Evolutionary conservation across 2,797 vertebrate genomes (phyloP).

Genomic region (Catharus ustulatus): DNA sequence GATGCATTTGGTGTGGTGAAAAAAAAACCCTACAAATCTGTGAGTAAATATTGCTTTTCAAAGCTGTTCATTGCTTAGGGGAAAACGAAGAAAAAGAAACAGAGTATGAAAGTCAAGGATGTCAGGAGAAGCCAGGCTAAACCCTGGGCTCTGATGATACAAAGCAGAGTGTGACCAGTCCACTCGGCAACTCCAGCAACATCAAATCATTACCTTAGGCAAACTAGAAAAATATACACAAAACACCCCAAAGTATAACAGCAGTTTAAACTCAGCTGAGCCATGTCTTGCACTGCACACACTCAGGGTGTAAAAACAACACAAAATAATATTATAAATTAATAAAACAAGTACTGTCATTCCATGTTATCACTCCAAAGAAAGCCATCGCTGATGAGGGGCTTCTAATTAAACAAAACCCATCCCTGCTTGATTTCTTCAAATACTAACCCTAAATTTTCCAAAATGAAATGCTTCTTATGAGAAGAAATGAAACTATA

Average conservation of each 20-base stretch:
- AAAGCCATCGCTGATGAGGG: background rate
- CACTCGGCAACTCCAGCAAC: background rate
- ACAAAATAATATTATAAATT: background rate
- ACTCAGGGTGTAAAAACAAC: background rate
- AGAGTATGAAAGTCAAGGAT: background rate
- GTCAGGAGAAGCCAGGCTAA: background rate
- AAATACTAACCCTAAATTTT: background rate
- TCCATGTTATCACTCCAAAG: background rate
- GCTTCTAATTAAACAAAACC: background rate
- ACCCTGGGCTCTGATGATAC: background rate
- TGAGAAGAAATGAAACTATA: background rate
- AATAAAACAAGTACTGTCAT: background rate
- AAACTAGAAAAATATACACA: background rate
- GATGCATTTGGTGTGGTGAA: background rate
- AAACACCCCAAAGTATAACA: fast-evolving
- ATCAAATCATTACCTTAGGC: background rate
- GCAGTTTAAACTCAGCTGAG: background rate
- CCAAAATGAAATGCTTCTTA: background rate
- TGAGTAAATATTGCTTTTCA: background rate
- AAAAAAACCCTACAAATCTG: background rate
- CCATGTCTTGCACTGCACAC: background rate
- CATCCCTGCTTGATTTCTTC: background rate
- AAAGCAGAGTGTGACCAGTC: background rate
- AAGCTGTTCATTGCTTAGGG: background rate
- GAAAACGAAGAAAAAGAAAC: background rate